Conservation (phyloP, 2,888 invertebrate genomes). For the Apotomis turbidana region DNA sequence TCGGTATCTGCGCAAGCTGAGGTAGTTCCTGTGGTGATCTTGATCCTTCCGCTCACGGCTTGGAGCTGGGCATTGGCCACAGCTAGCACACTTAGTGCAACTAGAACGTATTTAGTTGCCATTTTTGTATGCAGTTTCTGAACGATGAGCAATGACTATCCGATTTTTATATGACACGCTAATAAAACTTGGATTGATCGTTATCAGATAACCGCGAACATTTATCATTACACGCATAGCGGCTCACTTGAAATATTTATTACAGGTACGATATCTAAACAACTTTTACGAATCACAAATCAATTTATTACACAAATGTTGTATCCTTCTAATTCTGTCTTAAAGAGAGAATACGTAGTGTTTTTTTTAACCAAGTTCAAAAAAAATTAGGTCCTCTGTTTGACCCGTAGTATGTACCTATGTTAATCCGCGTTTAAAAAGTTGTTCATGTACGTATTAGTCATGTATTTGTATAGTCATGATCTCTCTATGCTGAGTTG, state of each 20-base stretch:
- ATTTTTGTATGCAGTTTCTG: conserved; percentile 19
- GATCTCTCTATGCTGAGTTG: too few relatives aligned
- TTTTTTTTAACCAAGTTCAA: too few relatives aligned
- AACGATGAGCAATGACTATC: conserved; percentile 4
- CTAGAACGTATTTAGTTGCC: conserved; percentile 14
- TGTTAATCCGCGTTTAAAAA: too few relatives aligned
- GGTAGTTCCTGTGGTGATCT: conserved; percentile 66
- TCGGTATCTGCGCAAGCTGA: conserved; percentile 69
- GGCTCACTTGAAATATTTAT: neutral
- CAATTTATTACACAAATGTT: too few relatives aligned
- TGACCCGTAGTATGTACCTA: too few relatives aligned
- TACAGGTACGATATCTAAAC: neutral
- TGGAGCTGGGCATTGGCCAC: conserved; percentile 48
- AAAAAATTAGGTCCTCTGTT: too few relatives aligned
- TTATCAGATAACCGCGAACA: neutral
- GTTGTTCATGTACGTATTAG: too few relatives aligned
- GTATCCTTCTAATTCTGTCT: too few relatives aligned
- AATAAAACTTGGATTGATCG: conserved; percentile 12
- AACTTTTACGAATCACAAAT: too few relatives aligned
- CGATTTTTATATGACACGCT: neutral
- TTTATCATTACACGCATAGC: neutral
- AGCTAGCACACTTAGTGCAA: conserved; percentile 22
- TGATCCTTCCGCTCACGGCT: conserved; percentile 64
- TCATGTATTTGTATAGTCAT: too few relatives aligned
- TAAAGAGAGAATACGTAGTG: too few relatives aligned